Evolutionary conservation across 1,140 invertebrate genomes (phyloP).

Genomic region (Tetraneura akinire): DNA sequence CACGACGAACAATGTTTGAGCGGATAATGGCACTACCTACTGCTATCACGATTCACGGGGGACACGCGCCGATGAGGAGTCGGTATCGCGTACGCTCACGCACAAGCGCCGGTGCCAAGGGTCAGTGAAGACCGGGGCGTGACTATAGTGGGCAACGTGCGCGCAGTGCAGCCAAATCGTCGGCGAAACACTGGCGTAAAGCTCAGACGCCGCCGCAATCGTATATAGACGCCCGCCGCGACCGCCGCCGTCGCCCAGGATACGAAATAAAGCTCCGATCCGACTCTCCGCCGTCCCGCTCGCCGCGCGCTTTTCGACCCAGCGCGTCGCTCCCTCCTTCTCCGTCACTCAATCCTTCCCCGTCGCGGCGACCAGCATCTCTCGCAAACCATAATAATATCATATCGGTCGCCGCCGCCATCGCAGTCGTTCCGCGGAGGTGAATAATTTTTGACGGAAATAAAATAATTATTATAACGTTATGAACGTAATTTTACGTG

Average conservation of each 20-base stretch:
- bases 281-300: background rate
- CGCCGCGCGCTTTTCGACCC: too few relatives aligned
- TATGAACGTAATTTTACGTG: too few relatives aligned
- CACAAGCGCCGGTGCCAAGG: constrained; percentile 46
- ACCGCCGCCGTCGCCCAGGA: constrained; percentile 28
- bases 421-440: background rate
- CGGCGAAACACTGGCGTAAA: constrained; percentile 40
- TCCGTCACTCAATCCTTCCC: too few relatives aligned
- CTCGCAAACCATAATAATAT: too few relatives aligned
- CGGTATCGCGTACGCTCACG: constrained; percentile 42
- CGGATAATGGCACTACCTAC: constrained; percentile 34
- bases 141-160: constrained; percentile 35
- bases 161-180: constrained; percentile 48
- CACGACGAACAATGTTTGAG: constrained; percentile 16
- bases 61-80: constrained; percentile 31
- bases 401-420: too few relatives aligned
- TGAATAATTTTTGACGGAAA: too few relatives aligned
- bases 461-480: too few relatives aligned
- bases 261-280: background rate
- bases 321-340: too few relatives aligned
- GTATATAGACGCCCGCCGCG: background rate
- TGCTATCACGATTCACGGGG: too few relatives aligned
- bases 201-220: constrained; percentile 8
- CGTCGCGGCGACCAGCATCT: too few relatives aligned
- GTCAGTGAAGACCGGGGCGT: constrained; percentile 47